phyloP scores from a whole-genome alignment of 2,888 invertebrate genomes.

The Lasius fuliginosus region DNA sequence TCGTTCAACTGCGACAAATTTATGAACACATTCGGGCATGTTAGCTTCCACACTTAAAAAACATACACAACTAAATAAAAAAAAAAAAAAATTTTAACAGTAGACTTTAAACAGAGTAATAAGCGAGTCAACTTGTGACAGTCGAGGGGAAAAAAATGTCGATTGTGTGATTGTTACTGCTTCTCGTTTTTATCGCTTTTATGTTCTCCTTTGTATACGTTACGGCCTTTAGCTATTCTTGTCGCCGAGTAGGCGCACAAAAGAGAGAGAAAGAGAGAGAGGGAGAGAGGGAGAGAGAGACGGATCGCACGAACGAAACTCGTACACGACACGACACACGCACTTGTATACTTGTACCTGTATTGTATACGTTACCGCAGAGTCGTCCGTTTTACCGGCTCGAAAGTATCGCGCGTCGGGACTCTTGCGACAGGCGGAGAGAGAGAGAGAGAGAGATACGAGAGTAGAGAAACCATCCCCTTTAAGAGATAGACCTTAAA shows the following conservation, averaged over 20 bases:
- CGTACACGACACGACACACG: not conserved
- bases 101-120: too few species aligned
- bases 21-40: not conserved
- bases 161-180: not conserved
- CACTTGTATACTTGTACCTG: not conserved
- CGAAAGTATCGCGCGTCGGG: not conserved
- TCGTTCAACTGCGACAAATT: not conserved
- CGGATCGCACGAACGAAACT: not conserved
- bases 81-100: not conserved
- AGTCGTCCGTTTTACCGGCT: constrained; percentile 12
- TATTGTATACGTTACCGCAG: not conserved
- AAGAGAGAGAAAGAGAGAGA: not conserved
- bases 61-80: not conserved
- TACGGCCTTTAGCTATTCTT: constrained; percentile 24
- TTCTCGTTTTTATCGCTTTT: not conserved
- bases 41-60: not conserved
- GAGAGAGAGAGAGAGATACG: constrained; percentile 7
- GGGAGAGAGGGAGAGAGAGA: not conserved
- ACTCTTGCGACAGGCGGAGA: not conserved
- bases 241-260: not conserved
- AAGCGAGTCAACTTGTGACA: too few species aligned
- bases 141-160: not conserved
- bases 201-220: not conserved
- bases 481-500: constrained; percentile 80
- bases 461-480: constrained; percentile 72